Evolutionary conservation across 2,113 vertebrate species (phyloP).

Genomic region (Perca fluviatilis): DNA sequence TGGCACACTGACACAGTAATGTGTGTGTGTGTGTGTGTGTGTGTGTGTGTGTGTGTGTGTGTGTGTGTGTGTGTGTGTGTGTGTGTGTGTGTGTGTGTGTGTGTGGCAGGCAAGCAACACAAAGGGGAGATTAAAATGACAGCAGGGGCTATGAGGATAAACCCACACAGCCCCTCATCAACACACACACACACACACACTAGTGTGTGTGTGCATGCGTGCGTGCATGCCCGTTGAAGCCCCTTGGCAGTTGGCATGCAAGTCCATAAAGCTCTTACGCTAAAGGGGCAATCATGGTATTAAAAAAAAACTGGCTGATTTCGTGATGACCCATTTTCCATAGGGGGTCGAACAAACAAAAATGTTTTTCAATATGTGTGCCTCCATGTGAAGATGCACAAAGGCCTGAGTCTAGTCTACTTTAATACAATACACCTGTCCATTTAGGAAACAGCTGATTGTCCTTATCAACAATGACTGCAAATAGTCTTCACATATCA

Average conservation of each 20-base stretch:
- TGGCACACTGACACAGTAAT: constrained; percentile 66
- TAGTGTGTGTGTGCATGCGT: constrained; percentile 11
- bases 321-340: constrained; percentile 50
- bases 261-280: constrained; percentile 24
- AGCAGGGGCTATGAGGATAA: too few species aligned
- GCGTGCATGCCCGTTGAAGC: constrained; percentile 2
- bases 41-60: constrained; percentile 5
- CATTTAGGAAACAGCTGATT: neutral
- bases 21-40: constrained; percentile 31
- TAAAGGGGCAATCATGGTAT: constrained; percentile 51
- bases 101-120: neutral
- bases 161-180: constrained; percentile 27
- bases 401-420: neutral
- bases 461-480: neutral
- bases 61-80: constrained; percentile 33
- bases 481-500: neutral
- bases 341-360: constrained; percentile 7
- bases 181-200: constrained; percentile 13
- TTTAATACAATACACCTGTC: neutral
- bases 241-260: constrained; percentile 28
- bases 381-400: neutral
- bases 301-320: constrained; percentile 48
- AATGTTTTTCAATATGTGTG: neutral
- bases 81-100: constrained; percentile 3
- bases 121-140: constrained; percentile 51